These are phyloP conservation scores for Pogona vitticeps DNA, from an alignment of 2,113 vertebrate species.

Conservation along the genomic window DNA sequence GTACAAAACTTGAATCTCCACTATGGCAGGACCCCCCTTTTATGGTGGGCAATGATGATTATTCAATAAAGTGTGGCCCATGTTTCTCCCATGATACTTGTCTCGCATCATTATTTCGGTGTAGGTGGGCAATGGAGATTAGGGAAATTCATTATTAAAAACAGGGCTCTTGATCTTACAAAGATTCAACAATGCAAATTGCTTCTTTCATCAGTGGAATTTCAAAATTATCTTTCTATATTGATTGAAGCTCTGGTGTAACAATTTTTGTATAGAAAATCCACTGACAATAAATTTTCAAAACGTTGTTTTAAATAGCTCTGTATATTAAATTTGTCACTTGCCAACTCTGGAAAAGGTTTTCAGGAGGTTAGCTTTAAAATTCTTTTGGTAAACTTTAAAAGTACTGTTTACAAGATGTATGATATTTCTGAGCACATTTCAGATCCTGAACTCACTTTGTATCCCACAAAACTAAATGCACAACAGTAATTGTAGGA, in stretches of 20 bases:
- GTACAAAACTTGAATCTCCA: too few relatives aligned
- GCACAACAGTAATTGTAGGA: neutral
- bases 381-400: neutral
- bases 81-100: too few relatives aligned
- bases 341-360: neutral
- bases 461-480: neutral
- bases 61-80: too few relatives aligned
- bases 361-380: neutral
- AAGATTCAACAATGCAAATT: neutral
- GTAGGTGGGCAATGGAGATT: too few relatives aligned
- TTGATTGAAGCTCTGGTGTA: neutral
- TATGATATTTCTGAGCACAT: neutral
- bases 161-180: neutral
- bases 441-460: constrained; percentile 7
- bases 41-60: too few relatives aligned
- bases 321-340: neutral
- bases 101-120: too few relatives aligned
- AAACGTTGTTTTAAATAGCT: neutral
- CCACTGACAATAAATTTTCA: neutral
- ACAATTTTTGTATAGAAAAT: neutral
- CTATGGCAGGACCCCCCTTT: too few relatives aligned
- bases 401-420: neutral
- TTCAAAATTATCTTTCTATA: neutral
- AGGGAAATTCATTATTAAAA: neutral
- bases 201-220: neutral